Percentiles rank a stretch among this genome's conserved stretches.
These are phyloP conservation scores for Calcarius ornatus DNA, from an alignment of 2,113 vertebrate species.

Conservation along the genomic window DNA sequence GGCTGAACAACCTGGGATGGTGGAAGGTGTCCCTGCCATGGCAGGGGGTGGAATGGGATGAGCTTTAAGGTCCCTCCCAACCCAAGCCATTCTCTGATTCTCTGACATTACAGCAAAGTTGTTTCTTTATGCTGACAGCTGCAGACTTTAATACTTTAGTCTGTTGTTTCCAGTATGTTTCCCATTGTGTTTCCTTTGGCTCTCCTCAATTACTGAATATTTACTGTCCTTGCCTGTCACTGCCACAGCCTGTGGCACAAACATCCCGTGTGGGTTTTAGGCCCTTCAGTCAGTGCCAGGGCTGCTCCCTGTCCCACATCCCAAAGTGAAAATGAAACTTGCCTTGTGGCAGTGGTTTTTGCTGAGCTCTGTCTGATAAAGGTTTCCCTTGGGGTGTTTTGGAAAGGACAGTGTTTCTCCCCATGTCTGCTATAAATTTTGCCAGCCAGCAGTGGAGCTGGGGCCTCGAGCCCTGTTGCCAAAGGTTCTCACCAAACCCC, in stretches of 20 bases:
- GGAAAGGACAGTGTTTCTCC: not conserved
- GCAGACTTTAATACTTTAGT: not conserved
- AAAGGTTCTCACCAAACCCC: not conserved
- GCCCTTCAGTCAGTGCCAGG: not conserved
- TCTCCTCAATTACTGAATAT: not conserved
- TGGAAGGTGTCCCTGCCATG: not conserved
- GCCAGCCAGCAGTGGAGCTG: not conserved
- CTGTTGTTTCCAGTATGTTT: not conserved
- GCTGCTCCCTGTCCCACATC: not conserved
- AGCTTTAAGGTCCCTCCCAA: not conserved
- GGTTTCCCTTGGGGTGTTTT: not conserved
- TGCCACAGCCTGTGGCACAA: not conserved
- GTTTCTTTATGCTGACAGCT: not conserved
- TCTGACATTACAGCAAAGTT: not conserved
- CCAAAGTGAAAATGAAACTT: not conserved
- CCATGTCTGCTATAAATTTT: not conserved
- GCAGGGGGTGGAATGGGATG: not conserved
- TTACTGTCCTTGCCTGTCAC: not conserved
- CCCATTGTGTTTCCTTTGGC: not conserved
- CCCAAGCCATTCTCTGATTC: not conserved
- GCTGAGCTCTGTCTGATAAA: not conserved
- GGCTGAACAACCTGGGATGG: rapidly evolving
- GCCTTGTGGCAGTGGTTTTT: not conserved
- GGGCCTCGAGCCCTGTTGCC: not conserved
- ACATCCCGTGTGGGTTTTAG: not conserved